Evolutionary conservation across 2,888 invertebrate species (phyloP).

Genomic region (Acronicta alni): DNA sequence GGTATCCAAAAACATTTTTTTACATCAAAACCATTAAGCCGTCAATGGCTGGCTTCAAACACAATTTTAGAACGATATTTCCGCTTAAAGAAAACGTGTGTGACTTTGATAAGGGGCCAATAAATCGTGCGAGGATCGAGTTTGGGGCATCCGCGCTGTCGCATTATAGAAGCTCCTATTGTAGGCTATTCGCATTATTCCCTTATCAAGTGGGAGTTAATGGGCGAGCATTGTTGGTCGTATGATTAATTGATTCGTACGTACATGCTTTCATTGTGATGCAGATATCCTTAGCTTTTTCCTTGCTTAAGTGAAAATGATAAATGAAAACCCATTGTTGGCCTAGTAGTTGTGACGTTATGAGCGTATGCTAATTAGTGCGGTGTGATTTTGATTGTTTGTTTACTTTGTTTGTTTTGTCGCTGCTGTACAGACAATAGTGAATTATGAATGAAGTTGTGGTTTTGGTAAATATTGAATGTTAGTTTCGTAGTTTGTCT

Average conservation of each 20-base stretch:
- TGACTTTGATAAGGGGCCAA: slow-evolving; percentile 80
- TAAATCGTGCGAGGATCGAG: slow-evolving; percentile 76
- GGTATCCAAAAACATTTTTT: slow-evolving; percentile 27
- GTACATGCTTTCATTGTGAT: slow-evolving; percentile 84
- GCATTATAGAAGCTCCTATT: slow-evolving; percentile 80
- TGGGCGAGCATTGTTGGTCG: slow-evolving; percentile 85
- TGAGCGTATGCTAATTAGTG: slow-evolving; percentile 69
- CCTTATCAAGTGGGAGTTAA: slow-evolving; percentile 88
- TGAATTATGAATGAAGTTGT: slow-evolving; percentile 64
- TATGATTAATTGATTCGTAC: slow-evolving; percentile 87
- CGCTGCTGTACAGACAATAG: slow-evolving; percentile 56
- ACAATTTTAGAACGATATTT: slow-evolving; percentile 56
- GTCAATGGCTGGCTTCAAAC: slow-evolving; percentile 44
- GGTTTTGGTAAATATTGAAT: slow-evolving; percentile 51
- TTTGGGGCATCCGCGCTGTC: slow-evolving; percentile 77
- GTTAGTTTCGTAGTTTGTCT: slow-evolving; percentile 38
- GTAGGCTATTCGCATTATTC: slow-evolving; percentile 84
- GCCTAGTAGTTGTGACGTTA: slow-evolving; percentile 52
- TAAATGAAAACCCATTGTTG: slow-evolving; percentile 73
- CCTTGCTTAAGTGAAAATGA: slow-evolving; percentile 76
- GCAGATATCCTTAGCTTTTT: slow-evolving; percentile 86
- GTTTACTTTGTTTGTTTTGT: slow-evolving; percentile 47
- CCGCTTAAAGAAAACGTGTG: slow-evolving; percentile 71
- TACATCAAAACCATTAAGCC: slow-evolving; percentile 37
- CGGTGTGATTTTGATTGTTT: slow-evolving; percentile 62